Evolutionary conservation across 1,140 invertebrate genomes (phyloP).

Genomic region (Diploscapter pachys): DNA sequence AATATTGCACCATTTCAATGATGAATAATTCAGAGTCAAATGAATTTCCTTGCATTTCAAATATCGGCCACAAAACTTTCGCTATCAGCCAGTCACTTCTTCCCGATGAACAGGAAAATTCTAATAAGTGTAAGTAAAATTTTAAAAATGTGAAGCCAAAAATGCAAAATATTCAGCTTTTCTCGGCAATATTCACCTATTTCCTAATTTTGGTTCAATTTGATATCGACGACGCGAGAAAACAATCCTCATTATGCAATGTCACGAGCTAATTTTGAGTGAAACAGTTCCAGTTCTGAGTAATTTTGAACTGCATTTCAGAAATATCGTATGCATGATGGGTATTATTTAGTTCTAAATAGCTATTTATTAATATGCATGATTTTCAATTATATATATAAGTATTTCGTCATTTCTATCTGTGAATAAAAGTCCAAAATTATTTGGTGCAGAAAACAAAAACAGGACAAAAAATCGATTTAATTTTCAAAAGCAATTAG

Average conservation of each 20-base stretch:
- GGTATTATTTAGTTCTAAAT: too few relatives aligned
- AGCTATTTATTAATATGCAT: too few relatives aligned
- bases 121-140: constrained; percentile 19
- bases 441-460: too few relatives aligned
- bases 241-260: too few relatives aligned
- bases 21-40: constrained; percentile 18
- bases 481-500: too few relatives aligned
- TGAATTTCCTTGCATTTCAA: constrained; percentile 29
- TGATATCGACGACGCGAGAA: constrained; percentile 14
- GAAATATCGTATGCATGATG: too few relatives aligned
- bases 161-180: constrained; percentile 12
- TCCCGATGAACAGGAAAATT: constrained; percentile 25
- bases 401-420: too few relatives aligned
- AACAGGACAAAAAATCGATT: too few relatives aligned
- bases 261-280: background rate
- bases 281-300: background rate
- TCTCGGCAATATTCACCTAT: constrained; percentile 14
- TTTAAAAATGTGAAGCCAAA: too few relatives aligned
- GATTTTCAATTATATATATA: too few relatives aligned
- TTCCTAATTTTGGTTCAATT: constrained; percentile 16
- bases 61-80: constrained; percentile 27
- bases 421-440: too few relatives aligned
- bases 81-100: constrained; percentile 28
- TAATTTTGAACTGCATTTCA: too few relatives aligned
- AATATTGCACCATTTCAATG: background rate